These are phyloP conservation scores for Sinella curviseta DNA, from an alignment of 1,140 invertebrate genomes.

Conservation along the genomic window DNA sequence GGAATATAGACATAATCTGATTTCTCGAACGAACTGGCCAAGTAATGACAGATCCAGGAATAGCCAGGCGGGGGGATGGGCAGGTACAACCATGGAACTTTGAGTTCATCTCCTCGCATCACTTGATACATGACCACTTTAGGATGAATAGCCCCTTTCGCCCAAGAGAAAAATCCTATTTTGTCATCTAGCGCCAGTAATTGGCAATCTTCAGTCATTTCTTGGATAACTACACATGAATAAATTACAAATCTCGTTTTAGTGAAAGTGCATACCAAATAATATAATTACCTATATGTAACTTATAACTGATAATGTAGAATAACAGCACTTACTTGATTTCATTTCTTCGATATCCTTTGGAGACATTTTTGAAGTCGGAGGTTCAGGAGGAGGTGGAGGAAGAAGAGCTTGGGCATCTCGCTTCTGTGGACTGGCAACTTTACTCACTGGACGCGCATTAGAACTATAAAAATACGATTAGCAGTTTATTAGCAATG, in stretches of 20 bases:
- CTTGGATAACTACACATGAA: slow-evolving; percentile 14
- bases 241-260: background rate
- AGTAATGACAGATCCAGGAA: slow-evolving; percentile 19
- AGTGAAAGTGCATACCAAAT: background rate
- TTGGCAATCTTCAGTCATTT: background rate
- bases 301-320: background rate
- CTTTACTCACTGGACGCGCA: no score
- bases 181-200: background rate
- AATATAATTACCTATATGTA: background rate
- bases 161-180: background rate
- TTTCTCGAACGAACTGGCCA: background rate
- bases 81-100: slow-evolving; percentile 16
- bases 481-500: background rate
- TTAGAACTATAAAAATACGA: no score
- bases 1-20: slow-evolving; percentile 15
- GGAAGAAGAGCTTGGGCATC: background rate
- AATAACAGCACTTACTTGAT: background rate
- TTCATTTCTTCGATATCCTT: slow-evolving; percentile 8
- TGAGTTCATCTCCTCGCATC: background rate
- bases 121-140: slow-evolving; percentile 17
- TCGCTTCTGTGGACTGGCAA: background rate
- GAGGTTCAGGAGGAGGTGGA: background rate
- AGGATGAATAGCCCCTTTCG: background rate
- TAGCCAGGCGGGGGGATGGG: slow-evolving; percentile 1
- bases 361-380: background rate